Base-by-base conservation (phyloP, 2,113 vertebrate species). In the Etia nguti region DNA sequence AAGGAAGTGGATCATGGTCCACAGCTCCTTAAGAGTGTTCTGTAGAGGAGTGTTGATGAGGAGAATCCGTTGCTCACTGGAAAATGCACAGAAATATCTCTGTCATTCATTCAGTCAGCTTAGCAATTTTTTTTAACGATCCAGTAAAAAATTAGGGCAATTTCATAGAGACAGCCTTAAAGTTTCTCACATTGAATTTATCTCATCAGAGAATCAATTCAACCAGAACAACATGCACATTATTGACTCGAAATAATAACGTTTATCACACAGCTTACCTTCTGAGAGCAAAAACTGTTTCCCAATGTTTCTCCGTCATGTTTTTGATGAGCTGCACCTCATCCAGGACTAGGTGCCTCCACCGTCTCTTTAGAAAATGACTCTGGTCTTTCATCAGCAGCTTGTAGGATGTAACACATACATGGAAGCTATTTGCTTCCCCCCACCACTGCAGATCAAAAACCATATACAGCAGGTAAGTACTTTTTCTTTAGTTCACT, bases 1-100 rank as follows among this genome's bases (percentile, higher is more conserved):
- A 88, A 98, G 96, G 90, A 98, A 98, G 92, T 98, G 97, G 79
- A 98, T 97, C 97, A 98, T 97, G 88, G 97, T 98, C 98, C 98
- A 98, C 87, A 98, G 90, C 89, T 98, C 98, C 95, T 97, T 97
- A 84, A 98, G 86, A 2, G 98, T 98, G 85, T 98, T 98, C 93
- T 98, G 97, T 52, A 98, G 96, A 85, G 97, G 98, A 36, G 96
- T 97, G 94, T 97, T 98, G 93, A 98, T 97, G 89, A 98, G 96
- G 86, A 98, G 97, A 80, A 98, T 94, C 86, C 98, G 97, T 93
- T 98, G 97, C 26, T 98, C 97, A 91, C 98, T 98, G 94, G 60
- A 89, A 91, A 90, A 26, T 79, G n/a, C 15, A 86, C 8, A 86
- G 8, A 83, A 57, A 88, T 68, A 29, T 83, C n/a, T 82, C 2